These are phyloP conservation scores for Lepilemur ruficaudatus DNA, from an alignment of 2,797 vertebrate species.

Conservation along the genomic window DNA sequence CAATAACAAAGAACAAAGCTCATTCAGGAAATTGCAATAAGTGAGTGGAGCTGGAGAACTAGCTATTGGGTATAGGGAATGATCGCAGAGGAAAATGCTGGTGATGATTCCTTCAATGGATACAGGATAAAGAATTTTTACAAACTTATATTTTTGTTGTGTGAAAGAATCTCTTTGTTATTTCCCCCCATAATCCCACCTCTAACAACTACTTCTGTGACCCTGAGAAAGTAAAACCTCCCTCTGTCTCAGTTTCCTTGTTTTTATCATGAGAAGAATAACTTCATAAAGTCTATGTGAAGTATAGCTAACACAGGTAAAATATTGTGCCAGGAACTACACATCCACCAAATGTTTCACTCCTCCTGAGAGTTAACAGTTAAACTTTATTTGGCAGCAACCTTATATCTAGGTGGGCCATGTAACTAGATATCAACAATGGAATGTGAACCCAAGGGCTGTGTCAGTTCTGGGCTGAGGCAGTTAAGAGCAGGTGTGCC, in stretches of 20 bases:
- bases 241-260: neutral
- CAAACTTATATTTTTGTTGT: neutral
- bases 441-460: neutral
- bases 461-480: neutral
- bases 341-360: neutral
- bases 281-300: neutral
- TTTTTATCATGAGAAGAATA: neutral
- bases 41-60: neutral
- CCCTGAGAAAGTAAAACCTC: neutral
- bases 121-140: neutral
- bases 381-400: neutral
- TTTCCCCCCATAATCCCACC: neutral
- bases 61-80: too few relatives aligned
- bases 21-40: neutral
- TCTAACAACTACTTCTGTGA: neutral
- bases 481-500: neutral
- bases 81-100: neutral
- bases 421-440: neutral
- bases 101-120: neutral
- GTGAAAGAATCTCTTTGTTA: neutral
- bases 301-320: neutral
- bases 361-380: neutral
- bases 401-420: neutral
- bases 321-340: neutral
- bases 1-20: neutral